Percentiles rank a stretch among this genome's conserved stretches.
Conservation (phyloP, 53 echinoderm and acorn worm genomes). For the Antedon mediterranea region DNA sequence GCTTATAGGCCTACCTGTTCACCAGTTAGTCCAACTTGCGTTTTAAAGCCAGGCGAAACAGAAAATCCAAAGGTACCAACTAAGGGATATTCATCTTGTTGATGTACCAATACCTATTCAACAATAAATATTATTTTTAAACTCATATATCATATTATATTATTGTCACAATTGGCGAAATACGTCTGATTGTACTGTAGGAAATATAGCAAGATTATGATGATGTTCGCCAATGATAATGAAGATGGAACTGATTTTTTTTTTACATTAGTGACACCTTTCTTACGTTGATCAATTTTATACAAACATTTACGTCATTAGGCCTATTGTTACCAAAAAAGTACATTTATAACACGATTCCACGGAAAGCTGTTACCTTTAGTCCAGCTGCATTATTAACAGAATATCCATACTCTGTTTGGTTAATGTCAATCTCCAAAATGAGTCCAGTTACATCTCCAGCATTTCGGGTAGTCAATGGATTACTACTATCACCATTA, state of each 20-base stretch:
- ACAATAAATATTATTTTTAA: too few relatives aligned
- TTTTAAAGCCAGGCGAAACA: constrained; percentile 41
- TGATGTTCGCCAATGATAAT: too few relatives aligned
- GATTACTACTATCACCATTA: constrained; percentile 10
- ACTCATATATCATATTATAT: too few relatives aligned
- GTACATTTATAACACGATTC: neutral
- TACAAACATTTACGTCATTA: neutral
- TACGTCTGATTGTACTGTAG: too few relatives aligned
- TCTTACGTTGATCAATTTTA: too few relatives aligned
- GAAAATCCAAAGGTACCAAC: constrained; percentile 40
- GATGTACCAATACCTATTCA: constrained; percentile 25
- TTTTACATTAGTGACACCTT: too few relatives aligned
- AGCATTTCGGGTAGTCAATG: neutral
- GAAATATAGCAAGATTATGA: too few relatives aligned
- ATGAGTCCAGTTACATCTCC: constrained; percentile 13
- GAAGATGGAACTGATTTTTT: too few relatives aligned
- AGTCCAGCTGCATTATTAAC: constrained; percentile 29
- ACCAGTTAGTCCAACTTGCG: too few relatives aligned
- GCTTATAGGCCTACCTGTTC: too few relatives aligned
- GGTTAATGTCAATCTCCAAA: constrained; percentile 25
- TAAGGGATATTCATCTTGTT: constrained; percentile 30
- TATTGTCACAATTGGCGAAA: too few relatives aligned
- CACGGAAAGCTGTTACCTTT: neutral
- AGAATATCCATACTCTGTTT: constrained; percentile 22
- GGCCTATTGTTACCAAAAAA: too few relatives aligned